phyloP scores from a whole-genome alignment of 2,113 vertebrate species.

The Pelecanus crispus region DNA sequence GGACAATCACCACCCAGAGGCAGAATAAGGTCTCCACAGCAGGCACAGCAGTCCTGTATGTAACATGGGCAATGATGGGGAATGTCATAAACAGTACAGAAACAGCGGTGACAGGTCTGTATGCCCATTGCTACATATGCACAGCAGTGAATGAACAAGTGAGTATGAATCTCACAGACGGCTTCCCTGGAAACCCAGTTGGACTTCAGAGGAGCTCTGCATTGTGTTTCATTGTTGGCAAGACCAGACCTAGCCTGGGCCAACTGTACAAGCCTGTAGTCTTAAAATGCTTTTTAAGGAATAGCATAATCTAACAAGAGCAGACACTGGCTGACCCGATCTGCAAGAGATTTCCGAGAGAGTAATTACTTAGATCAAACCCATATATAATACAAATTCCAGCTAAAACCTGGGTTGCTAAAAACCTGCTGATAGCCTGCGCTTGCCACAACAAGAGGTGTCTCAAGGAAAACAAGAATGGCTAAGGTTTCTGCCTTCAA shows the following conservation, averaged over 20 bases:
- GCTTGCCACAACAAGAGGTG: background rate
- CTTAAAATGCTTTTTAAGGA: constrained; percentile 3
- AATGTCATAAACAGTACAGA: background rate
- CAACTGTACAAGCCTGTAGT: background rate
- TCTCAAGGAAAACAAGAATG: background rate
- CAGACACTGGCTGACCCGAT: background rate
- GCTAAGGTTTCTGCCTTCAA: background rate
- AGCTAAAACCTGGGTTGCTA: background rate
- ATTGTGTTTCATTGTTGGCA: background rate
- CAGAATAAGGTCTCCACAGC: background rate
- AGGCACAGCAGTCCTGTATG: background rate
- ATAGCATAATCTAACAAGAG: background rate
- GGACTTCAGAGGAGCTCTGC: background rate
- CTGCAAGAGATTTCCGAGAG: background rate
- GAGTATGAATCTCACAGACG: background rate
- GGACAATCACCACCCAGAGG: background rate
- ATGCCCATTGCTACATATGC: background rate
- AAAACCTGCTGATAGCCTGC: background rate
- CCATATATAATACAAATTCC: background rate
- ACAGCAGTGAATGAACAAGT: background rate
- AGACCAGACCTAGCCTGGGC: background rate
- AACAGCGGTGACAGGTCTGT: background rate
- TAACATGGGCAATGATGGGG: fast-evolving
- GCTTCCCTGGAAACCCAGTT: background rate
- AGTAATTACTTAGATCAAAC: background rate